Conservation (phyloP, 2,888 invertebrate genomes). For the Salticus scenicus region DNA sequence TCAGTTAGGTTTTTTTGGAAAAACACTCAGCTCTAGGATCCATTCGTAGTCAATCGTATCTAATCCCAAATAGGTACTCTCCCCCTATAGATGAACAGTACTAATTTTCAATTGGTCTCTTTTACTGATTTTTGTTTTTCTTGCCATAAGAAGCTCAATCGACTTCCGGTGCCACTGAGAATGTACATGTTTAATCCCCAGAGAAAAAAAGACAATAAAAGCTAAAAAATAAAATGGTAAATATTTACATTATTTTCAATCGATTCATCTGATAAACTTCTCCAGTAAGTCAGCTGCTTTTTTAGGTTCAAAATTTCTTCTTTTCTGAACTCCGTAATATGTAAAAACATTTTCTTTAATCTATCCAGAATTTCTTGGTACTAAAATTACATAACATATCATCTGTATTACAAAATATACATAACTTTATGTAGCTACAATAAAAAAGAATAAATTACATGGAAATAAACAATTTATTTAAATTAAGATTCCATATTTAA, state of each 20-base stretch:
- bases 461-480: not conserved
- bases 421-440: not conserved
- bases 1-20: no score
- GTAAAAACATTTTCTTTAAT: not conserved
- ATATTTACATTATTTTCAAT: not conserved
- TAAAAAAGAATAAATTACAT: not conserved
- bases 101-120: no score
- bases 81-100: no score
- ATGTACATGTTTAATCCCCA: no score
- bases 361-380: slow-evolving; percentile 8
- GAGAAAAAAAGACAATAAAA: not conserved
- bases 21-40: no score
- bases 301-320: slow-evolving; percentile 11
- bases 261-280: not conserved
- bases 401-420: no score
- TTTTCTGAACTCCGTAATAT: slow-evolving; percentile 7
- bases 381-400: slow-evolving; percentile 32
- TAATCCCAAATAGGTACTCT: no score
- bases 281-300: not conserved
- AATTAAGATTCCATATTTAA: not conserved
- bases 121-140: no score
- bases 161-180: no score
- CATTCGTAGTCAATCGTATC: no score
- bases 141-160: no score
- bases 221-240: no score